Conservation (phyloP, 2,888 invertebrate genomes). For the Lucinisca nassula region DNA sequence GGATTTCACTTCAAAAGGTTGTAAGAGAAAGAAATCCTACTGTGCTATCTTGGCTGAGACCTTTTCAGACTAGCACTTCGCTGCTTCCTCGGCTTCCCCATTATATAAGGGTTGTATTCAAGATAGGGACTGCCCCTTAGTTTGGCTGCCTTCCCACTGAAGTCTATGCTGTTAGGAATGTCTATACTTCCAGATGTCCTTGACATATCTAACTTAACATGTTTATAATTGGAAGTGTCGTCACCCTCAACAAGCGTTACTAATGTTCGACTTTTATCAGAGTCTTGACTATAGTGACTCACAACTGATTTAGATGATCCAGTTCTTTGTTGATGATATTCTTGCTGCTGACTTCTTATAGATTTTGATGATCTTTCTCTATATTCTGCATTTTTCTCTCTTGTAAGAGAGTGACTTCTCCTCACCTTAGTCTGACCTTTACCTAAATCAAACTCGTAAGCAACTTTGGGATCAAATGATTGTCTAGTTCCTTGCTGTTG, state of each 20-base stretch:
- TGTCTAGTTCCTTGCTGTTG: background rate
- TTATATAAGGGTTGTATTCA: background rate
- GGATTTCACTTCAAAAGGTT: background rate
- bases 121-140: background rate
- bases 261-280: background rate
- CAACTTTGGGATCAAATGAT: background rate
- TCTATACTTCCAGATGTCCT: background rate
- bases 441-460: background rate
- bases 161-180: background rate
- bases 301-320: background rate
- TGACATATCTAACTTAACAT: background rate
- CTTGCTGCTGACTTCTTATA: background rate
- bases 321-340: background rate
- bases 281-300: background rate
- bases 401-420: background rate
- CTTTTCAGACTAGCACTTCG: constrained; percentile 15
- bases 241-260: background rate
- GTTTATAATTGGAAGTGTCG: background rate
- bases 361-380: background rate
- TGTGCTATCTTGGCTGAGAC: background rate
- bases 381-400: background rate
- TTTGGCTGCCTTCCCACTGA: background rate
- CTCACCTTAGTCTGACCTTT: background rate
- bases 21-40: background rate
- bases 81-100: background rate